Percentiles rank a stretch among this genome's conserved stretches.
phyloP scores from a whole-genome alignment of 2,113 vertebrate species.

The Ptilonorhynchus violaceus region DNA sequence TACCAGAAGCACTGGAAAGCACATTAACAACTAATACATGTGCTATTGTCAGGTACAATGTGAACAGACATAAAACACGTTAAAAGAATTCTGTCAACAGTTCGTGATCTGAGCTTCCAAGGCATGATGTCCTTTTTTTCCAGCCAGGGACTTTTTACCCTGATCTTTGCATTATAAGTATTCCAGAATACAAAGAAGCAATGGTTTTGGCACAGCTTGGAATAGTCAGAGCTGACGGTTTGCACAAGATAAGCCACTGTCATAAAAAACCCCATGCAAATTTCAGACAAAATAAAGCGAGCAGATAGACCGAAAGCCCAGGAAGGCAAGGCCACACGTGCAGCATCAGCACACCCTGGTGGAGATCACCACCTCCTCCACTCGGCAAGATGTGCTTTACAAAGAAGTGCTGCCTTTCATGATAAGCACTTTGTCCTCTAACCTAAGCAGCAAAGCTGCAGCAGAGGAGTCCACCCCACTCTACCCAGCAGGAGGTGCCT shows the following conservation, averaged over 20 bases:
- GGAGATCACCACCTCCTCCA: background rate
- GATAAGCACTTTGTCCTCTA: background rate
- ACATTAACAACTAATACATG: background rate
- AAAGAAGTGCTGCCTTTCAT: background rate
- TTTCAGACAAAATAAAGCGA: background rate
- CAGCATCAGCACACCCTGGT: accelerated
- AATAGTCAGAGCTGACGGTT: background rate
- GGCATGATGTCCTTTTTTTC: background rate
- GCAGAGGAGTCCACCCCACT: no score
- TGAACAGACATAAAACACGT: background rate
- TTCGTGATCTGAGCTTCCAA: background rate
- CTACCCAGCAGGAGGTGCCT: background rate
- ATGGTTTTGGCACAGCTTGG: background rate
- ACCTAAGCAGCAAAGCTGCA: background rate
- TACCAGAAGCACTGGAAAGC: background rate
- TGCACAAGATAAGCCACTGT: background rate
- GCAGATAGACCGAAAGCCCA: background rate
- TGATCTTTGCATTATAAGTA: background rate
- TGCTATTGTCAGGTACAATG: background rate
- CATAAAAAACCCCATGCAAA: accelerated
- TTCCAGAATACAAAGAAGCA: background rate
- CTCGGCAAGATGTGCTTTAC: background rate
- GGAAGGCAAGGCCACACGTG: background rate
- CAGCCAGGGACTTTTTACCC: background rate
- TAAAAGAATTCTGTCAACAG: background rate